These are phyloP conservation scores for Myathropa florea DNA, from an alignment of 2,888 invertebrate genomes.

Conservation along the genomic window DNA sequence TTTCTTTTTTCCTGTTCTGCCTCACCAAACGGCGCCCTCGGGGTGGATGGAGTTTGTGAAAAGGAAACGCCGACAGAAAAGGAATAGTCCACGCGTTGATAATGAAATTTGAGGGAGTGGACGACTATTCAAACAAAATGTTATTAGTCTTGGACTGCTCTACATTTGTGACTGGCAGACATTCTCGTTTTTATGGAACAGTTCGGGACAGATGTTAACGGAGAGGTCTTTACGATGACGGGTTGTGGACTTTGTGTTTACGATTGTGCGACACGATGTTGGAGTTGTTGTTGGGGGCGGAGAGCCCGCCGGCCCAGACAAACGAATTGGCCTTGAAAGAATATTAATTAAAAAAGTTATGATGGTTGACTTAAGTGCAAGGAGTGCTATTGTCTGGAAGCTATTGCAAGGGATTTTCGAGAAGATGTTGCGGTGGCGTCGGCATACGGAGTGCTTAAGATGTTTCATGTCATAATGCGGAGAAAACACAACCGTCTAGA, in stretches of 20 bases:
- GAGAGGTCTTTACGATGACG: background rate
- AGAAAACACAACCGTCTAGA: too few species aligned
- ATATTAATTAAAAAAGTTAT: background rate
- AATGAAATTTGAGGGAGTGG: constrained; percentile 21
- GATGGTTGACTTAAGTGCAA: too few species aligned
- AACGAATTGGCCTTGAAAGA: background rate
- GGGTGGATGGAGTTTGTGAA: constrained; percentile 2
- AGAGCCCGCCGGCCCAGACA: background rate
- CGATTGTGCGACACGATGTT: background rate
- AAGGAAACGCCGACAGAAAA: background rate
- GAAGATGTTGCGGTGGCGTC: too few species aligned
- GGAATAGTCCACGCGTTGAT: background rate
- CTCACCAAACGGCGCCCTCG: constrained; percentile 2
- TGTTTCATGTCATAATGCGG: too few species aligned
- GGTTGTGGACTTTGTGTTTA: background rate
- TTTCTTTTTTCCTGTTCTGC: constrained; percentile 21
- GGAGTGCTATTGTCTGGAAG: too few species aligned
- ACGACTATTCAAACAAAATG: constrained; percentile 29
- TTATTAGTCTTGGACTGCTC: constrained; percentile 30
- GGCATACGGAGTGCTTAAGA: too few species aligned
- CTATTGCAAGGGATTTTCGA: too few species aligned
- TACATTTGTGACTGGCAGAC: constrained; percentile 24
- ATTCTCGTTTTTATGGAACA: constrained; percentile 15
- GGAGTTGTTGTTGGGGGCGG: background rate
- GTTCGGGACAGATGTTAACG: constrained; percentile 34